These are phyloP conservation scores for Scopus umbretta DNA, from an alignment of 2,113 vertebrate genomes.

Conservation along the genomic window DNA sequence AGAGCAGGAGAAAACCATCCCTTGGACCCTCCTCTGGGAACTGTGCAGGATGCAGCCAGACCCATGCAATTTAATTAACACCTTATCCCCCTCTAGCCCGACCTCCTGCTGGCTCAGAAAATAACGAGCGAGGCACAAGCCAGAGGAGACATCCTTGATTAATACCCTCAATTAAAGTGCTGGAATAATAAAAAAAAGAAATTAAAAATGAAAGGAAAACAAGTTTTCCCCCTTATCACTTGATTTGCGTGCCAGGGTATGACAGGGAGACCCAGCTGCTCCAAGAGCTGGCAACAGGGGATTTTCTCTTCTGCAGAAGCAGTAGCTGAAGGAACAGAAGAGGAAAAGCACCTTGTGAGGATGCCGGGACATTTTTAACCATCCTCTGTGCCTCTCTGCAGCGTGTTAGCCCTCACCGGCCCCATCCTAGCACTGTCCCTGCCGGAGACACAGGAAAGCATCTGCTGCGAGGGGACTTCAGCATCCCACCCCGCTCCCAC, in stretches of 20 bases:
- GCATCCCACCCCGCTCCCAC: neutral
- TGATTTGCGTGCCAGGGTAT: fast-evolving
- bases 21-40: fast-evolving
- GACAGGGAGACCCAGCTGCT: neutral
- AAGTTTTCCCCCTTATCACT: neutral
- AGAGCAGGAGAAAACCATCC: neutral
- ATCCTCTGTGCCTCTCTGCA: neutral
- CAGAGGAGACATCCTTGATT: neutral
- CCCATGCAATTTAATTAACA: fast-evolving
- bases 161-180: neutral
- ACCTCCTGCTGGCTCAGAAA: neutral
- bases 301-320: neutral
- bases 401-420: fast-evolving
- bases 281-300: neutral
- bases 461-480: fast-evolving
- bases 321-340: neutral
- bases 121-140: neutral
- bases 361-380: neutral
- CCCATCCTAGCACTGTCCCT: neutral
- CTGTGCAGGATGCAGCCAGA: fast-evolving
- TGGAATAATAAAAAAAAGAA: neutral
- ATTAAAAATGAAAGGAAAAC: neutral
- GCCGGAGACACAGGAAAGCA: neutral
- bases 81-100: neutral
- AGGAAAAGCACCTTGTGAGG: neutral